Conservation (phyloP, 2,888 invertebrate genomes). For the Stenichneumon culpator region DNA sequence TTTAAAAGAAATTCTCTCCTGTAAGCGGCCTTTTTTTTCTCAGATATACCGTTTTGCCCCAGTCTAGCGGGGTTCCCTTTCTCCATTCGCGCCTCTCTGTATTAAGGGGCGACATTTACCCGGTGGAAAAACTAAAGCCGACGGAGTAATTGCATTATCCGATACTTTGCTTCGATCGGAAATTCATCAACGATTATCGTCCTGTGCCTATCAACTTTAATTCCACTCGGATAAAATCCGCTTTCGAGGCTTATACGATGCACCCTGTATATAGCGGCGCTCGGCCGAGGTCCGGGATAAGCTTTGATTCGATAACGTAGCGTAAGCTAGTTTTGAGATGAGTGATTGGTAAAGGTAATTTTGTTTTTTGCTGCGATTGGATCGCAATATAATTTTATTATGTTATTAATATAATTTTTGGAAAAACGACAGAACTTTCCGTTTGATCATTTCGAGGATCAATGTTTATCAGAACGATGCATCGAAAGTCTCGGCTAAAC, state of each 20-base stretch:
- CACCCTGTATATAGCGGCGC: background rate
- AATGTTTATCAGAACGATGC: too few species aligned
- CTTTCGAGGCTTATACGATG: background rate
- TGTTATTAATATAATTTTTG: too few species aligned
- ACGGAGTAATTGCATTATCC: background rate
- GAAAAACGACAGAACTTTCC: too few species aligned
- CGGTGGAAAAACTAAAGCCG: slow-evolving; percentile 1
- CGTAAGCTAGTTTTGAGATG: too few species aligned
- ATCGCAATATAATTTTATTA: too few species aligned
- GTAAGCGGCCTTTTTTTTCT: too few species aligned
- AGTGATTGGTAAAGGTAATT: too few species aligned
- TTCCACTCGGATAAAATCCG: background rate
- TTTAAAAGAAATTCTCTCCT: too few species aligned
- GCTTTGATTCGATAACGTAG: too few species aligned
- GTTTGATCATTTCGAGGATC: background rate
- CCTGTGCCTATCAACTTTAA: slow-evolving; percentile 1
- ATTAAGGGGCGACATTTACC: background rate
- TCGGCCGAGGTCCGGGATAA: too few species aligned
- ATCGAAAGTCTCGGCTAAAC: too few species aligned
- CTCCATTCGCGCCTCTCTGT: background rate
- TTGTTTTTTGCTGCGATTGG: too few species aligned
- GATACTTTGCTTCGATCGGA: background rate
- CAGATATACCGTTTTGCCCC: background rate
- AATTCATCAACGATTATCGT: background rate
- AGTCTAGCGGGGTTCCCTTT: background rate